Evolutionary conservation across 2,113 vertebrate species (phyloP).

Genomic region (Collichthys lucidus): DNA sequence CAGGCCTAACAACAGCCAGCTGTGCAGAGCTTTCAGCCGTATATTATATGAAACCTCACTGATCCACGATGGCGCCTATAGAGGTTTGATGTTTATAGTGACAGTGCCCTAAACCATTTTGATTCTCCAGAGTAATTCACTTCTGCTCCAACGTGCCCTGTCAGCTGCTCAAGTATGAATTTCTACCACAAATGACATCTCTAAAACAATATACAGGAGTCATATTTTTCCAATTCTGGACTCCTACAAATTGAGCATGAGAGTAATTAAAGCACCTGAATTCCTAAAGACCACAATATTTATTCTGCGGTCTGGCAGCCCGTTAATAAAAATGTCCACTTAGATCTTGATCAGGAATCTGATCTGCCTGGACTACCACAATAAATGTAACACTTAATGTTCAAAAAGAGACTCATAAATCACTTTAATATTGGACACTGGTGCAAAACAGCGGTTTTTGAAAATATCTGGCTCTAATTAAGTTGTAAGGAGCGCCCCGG

Average conservation of each 20-base stretch:
- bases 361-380: slow-evolving; percentile 74
- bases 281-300: slow-evolving; percentile 72
- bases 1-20: slow-evolving; percentile 59
- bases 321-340: slow-evolving; percentile 82
- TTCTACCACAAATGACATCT: slow-evolving; percentile 37
- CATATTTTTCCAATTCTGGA: slow-evolving; percentile 61
- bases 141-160: neutral
- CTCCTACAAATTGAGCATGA: slow-evolving; percentile 78
- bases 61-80: slow-evolving; percentile 53
- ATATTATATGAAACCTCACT: slow-evolving; percentile 50
- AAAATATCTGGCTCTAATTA: slow-evolving; percentile 83
- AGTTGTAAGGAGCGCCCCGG: slow-evolving; percentile 64
- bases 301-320: slow-evolving; percentile 73
- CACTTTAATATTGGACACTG: slow-evolving; percentile 73
- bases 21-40: slow-evolving; percentile 44
- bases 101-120: slow-evolving; percentile 41
- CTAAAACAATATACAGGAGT: slow-evolving; percentile 47
- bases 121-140: slow-evolving; percentile 32
- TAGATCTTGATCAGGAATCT: slow-evolving; percentile 74
- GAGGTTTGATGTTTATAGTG: slow-evolving; percentile 48
- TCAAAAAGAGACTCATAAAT: slow-evolving; percentile 82
- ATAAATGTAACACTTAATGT: slow-evolving; percentile 82
- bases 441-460: slow-evolving; percentile 64
- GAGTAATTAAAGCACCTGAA: slow-evolving; percentile 81
- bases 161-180: slow-evolving; percentile 19